A percentile compares a stretch with the other conserved stretches of the same genome.
phyloP scores from a whole-genome alignment of 2,113 vertebrate species.

The Oenanthe oenanthe region DNA sequence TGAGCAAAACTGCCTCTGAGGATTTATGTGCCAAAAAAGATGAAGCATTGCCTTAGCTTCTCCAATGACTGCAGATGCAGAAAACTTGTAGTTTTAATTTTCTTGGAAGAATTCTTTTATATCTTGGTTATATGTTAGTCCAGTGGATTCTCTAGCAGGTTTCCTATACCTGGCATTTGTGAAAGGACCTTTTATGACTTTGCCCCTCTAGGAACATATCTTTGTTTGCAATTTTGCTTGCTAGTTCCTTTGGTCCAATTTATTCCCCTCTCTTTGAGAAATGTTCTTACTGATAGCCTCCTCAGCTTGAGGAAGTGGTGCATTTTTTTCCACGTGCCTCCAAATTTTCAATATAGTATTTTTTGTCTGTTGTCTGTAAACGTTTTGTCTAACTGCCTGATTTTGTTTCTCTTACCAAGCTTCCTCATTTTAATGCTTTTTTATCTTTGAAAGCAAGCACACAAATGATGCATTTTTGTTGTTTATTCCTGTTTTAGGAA shows the following conservation, averaged over 20 bases:
- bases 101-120: neutral
- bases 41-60: neutral
- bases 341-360: neutral
- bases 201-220: neutral
- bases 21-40: neutral
- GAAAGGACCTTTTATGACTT: neutral
- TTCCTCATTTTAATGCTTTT: neutral
- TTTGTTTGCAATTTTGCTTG: neutral
- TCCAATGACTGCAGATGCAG: neutral
- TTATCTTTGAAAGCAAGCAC: neutral
- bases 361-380: neutral
- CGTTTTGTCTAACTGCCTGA: neutral
- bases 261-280: neutral
- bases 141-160: neutral
- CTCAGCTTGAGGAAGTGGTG: neutral
- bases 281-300: neutral
- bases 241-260: neutral
- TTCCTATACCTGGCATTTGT: neutral
- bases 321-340: fast-evolving
- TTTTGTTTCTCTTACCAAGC: neutral
- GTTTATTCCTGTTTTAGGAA: neutral
- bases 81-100: neutral
- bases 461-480: neutral
- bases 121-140: neutral
- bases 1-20: neutral